These are phyloP conservation scores for Xerus inauris DNA, from an alignment of 2,113 vertebrate genomes.

Conservation along the genomic window DNA sequence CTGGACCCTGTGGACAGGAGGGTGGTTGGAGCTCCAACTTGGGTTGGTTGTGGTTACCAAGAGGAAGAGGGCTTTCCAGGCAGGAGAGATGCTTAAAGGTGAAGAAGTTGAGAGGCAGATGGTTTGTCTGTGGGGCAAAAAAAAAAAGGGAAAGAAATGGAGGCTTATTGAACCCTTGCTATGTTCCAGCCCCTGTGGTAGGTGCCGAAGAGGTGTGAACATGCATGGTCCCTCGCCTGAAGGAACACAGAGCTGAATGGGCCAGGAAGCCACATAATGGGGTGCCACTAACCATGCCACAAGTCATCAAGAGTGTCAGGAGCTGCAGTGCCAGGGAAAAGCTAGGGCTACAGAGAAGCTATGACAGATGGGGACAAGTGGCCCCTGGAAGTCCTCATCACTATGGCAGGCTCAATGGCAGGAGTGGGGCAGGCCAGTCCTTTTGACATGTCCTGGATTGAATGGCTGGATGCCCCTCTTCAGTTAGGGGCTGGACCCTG, in stretches of 20 bases:
- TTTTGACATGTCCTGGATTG: neutral
- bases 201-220: neutral
- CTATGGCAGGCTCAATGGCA: neutral
- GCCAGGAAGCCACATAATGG: rapidly evolving
- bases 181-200: neutral
- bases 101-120: neutral
- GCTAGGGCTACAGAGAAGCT: neutral
- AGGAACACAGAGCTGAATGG: neutral
- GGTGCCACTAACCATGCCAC: neutral
- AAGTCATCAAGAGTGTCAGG: neutral
- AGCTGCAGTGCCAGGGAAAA: neutral
- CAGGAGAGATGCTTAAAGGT: neutral
- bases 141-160: neutral
- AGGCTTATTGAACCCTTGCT: neutral
- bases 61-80: neutral
- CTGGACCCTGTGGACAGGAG: rapidly evolving
- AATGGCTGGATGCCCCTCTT: neutral
- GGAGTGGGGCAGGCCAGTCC: neutral
- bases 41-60: neutral
- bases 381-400: neutral
- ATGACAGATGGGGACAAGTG: rapidly evolving
- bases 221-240: neutral
- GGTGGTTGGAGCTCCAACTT: neutral
- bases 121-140: too few species aligned
- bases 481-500: neutral